phyloP scores from a whole-genome alignment of 2,113 vertebrate species.

The Pygoscelis antarcticus region DNA sequence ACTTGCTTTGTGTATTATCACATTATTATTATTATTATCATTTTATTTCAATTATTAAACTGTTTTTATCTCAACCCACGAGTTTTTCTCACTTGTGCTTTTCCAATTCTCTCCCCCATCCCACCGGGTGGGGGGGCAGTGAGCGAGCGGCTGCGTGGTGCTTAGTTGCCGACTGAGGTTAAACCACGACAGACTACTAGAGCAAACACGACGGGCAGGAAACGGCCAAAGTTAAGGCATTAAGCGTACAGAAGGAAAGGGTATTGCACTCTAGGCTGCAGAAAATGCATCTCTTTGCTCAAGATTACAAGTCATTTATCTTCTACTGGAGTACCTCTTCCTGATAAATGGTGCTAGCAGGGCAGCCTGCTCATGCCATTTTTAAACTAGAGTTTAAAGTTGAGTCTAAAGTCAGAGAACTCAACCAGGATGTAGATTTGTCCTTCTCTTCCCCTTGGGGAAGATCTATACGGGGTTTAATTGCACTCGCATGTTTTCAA shows the following conservation, averaged over 20 bases:
- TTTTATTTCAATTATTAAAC: too few species aligned
- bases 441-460: neutral
- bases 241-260: neutral
- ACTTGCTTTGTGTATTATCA: too few species aligned
- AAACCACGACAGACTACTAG: neutral
- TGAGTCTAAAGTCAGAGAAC: neutral
- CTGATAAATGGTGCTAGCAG: neutral
- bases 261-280: neutral
- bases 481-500: neutral
- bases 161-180: too few species aligned
- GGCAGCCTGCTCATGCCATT: neutral
- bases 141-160: too few species aligned
- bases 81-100: too few species aligned
- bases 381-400: neutral
- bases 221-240: neutral
- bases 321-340: slow-evolving; percentile 5
- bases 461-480: neutral
- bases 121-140: too few species aligned
- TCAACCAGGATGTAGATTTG: neutral
- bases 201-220: neutral
- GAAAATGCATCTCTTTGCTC: neutral
- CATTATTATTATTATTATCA: too few species aligned
- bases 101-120: too few species aligned
- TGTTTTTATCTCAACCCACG: too few species aligned
- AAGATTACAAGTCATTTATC: neutral